These are phyloP conservation scores for Coelinius sp. DNA, from an alignment of 2,888 invertebrate genomes.

Conservation along the genomic window DNA sequence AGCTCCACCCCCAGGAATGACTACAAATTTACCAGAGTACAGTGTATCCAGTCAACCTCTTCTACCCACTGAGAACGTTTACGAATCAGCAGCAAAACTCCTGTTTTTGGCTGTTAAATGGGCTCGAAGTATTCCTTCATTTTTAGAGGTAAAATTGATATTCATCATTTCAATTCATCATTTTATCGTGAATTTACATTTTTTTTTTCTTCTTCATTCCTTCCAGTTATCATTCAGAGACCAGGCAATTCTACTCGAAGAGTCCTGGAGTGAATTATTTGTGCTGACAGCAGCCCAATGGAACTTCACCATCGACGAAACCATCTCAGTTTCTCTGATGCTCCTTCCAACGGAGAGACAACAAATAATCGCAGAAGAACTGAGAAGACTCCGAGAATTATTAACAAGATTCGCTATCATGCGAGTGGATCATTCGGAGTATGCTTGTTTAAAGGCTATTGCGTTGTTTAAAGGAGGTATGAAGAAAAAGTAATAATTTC, in stretches of 20 bases:
- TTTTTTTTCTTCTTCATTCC: not conserved
- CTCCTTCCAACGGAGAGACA: slow-evolving; percentile 73
- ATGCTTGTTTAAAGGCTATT: slow-evolving; percentile 87
- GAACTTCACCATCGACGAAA: slow-evolving; percentile 81
- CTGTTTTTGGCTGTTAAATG: slow-evolving; percentile 85
- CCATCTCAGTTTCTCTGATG: slow-evolving; percentile 67
- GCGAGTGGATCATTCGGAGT: slow-evolving; percentile 85
- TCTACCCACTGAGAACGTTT: slow-evolving; percentile 75
- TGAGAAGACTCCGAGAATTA: slow-evolving; percentile 76
- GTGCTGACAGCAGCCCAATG: slow-evolving; percentile 87
- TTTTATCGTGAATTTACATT: not conserved
- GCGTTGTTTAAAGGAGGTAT: slow-evolving; percentile 87
- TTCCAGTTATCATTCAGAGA: slow-evolving; percentile 78
- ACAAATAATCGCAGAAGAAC: slow-evolving; percentile 73
- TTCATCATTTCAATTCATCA: not conserved
- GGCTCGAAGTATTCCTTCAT: slow-evolving; percentile 84
- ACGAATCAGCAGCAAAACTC: slow-evolving; percentile 83
- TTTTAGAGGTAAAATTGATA: slow-evolving; percentile 75
- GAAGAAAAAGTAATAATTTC: slow-evolving; percentile 27
- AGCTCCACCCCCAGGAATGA: slow-evolving; percentile 61
- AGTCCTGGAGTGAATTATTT: slow-evolving; percentile 88
- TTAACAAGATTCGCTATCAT: slow-evolving; percentile 78
- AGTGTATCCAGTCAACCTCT: slow-evolving; percentile 71
- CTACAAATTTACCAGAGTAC: slow-evolving; percentile 67
- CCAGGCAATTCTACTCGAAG: slow-evolving; percentile 81